These are phyloP conservation scores for Drosophila seguyi DNA, from an alignment of 1,140 invertebrate species.

Conservation along the genomic window DNA sequence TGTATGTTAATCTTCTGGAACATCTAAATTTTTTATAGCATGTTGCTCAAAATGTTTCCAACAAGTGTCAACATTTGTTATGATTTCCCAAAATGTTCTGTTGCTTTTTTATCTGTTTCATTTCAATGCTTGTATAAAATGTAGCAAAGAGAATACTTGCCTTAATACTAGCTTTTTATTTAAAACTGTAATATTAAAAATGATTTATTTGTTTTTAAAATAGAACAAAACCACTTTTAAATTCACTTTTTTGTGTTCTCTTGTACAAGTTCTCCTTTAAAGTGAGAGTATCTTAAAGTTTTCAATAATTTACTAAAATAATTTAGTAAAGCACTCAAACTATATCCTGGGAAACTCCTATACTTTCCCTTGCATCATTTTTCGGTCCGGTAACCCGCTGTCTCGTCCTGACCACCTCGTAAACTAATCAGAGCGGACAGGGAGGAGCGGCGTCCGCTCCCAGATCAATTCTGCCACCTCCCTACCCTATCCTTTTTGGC, in stretches of 20 bases:
- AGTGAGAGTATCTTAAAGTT: not conserved
- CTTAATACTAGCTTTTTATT: too few species aligned
- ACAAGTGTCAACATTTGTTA: not conserved
- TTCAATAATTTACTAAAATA: not conserved
- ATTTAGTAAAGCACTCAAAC: not conserved
- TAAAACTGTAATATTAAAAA: too few species aligned
- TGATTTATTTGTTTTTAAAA: too few species aligned
- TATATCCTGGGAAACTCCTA: not conserved
- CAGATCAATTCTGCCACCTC: not conserved
- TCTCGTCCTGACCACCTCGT: slow-evolving; percentile 22
- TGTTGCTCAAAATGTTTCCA: not conserved
- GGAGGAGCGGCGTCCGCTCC: slow-evolving; percentile 13
- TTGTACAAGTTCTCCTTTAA: not conserved
- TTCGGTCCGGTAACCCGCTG: not conserved
- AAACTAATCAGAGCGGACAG: slow-evolving; percentile 37
- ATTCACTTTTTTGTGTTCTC: not conserved
- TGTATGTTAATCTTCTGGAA: not conserved
- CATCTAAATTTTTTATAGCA: not conserved
- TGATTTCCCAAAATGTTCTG: not conserved
- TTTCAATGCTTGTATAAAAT: not conserved
- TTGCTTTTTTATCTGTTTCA: not conserved
- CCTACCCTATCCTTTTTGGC: not conserved
- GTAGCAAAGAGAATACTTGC: too few species aligned
- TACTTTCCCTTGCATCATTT: not conserved
- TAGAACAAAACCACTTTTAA: too few species aligned